phyloP scores from a whole-genome alignment of 2,888 invertebrate species.

The Xanthia togata region DNA sequence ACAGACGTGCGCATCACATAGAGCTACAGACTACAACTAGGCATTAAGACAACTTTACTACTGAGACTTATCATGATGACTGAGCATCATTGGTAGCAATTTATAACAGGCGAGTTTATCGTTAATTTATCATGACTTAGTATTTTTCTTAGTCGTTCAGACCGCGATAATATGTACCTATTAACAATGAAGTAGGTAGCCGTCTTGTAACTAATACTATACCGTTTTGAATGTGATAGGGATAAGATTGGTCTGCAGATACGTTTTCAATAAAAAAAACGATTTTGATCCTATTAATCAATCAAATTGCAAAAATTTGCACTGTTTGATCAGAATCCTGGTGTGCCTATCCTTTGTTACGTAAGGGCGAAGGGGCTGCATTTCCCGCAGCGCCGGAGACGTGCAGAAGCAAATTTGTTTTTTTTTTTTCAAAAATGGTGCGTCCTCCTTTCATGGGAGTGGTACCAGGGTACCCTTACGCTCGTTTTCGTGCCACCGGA shows the following conservation, averaged over 20 bases:
- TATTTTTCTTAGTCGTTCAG: constrained; percentile 29
- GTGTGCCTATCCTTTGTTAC: too few species aligned
- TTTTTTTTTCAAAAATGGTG: too few species aligned
- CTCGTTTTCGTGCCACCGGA: too few species aligned
- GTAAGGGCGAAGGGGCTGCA: too few species aligned
- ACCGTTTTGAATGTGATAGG: constrained; percentile 23
- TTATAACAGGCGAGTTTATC: constrained; percentile 34
- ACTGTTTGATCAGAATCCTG: too few species aligned
- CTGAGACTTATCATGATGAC: constrained; percentile 46
- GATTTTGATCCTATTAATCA: constrained; percentile 32
- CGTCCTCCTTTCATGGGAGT: too few species aligned
- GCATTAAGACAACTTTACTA: constrained; percentile 34
- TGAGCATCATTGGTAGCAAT: constrained; percentile 40
- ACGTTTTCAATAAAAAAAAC: constrained; percentile 13
- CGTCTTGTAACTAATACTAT: constrained; percentile 10
- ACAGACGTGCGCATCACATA: constrained; percentile 56
- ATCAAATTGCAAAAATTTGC: too few species aligned
- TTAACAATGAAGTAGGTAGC: constrained; percentile 16
- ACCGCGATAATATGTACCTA: constrained; percentile 28
- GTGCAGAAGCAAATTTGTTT: too few species aligned
- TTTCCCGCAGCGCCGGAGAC: too few species aligned
- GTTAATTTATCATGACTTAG: constrained; percentile 33
- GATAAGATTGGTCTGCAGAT: constrained; percentile 14
- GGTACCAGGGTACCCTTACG: too few species aligned
- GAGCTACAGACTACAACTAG: constrained; percentile 55